These are phyloP conservation scores for Heteromormyrus szaboi DNA, from an alignment of 2,797 vertebrate species.

Conservation along the genomic window DNA sequence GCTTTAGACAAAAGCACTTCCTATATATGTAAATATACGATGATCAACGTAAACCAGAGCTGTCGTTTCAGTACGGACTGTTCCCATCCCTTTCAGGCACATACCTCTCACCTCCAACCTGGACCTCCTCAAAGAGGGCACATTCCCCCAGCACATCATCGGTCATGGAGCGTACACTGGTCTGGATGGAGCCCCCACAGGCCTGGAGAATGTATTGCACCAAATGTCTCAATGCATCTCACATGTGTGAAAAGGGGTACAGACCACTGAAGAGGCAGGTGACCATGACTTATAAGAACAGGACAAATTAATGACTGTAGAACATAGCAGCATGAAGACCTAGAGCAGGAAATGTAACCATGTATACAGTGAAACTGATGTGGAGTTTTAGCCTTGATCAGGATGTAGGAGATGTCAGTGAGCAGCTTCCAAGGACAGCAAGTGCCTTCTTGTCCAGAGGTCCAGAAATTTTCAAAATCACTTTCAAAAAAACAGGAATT, in stretches of 20 bases:
- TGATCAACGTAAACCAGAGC: background rate
- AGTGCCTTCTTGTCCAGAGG: background rate
- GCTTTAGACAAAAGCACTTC: background rate
- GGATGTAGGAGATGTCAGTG: background rate
- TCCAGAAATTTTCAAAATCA: background rate
- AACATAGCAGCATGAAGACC: background rate
- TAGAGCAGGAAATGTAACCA: background rate
- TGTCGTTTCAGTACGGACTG: background rate
- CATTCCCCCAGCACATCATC: constrained; percentile 81
- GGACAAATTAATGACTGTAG: background rate
- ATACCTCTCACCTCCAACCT: constrained; percentile 93
- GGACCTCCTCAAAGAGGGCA: constrained; percentile 86
- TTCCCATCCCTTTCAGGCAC: background rate
- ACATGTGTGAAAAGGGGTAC: background rate
- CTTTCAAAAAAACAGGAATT: background rate
- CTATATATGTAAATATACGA: background rate
- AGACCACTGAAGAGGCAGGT: background rate
- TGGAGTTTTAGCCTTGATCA: background rate
- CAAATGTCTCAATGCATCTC: background rate
- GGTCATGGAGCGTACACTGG: constrained; percentile 72
- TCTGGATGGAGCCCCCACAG: constrained; percentile 96
- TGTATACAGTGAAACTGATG: background rate
- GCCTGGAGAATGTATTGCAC: constrained; percentile 62
- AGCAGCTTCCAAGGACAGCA: background rate
- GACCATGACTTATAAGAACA: background rate